Percentiles rank a stretch among this genome's conserved stretches.
phyloP scores from a whole-genome alignment of 2,888 invertebrate species.

The Tuta absoluta region DNA sequence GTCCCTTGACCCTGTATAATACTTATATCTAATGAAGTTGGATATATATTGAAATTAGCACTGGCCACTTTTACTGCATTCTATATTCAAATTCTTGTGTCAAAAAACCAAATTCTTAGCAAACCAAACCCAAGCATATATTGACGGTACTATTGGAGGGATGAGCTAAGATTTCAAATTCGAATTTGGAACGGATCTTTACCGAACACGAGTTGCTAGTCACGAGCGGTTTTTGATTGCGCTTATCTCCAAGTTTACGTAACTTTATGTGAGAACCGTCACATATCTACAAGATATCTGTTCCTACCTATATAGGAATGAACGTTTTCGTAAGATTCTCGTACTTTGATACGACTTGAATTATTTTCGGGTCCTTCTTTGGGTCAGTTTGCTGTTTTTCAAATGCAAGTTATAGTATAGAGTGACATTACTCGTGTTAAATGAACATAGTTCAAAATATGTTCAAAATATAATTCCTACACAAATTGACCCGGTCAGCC shows the following conservation, averaged over 20 bases:
- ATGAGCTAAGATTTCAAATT: conserved; percentile 9
- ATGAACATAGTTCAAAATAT: too few relatives aligned
- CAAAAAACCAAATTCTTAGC: not conserved
- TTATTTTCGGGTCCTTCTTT: not conserved
- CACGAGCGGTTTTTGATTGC: conserved; percentile 27
- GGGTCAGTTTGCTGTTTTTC: too few relatives aligned
- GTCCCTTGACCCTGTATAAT: too few relatives aligned
- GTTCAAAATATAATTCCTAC: too few relatives aligned
- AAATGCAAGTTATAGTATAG: too few relatives aligned
- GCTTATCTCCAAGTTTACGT: conserved; percentile 15
- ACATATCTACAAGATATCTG: not conserved
- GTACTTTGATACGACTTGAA: not conserved
- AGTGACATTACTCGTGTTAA: too few relatives aligned
- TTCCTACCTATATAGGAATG: too few relatives aligned
- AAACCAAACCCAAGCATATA: not conserved
- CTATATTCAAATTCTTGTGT: too few relatives aligned
- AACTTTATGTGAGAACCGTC: conserved; percentile 1
- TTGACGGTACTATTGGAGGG: not conserved
- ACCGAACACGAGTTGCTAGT: conserved; percentile 18
- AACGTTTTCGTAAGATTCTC: not conserved
- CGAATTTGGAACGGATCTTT: conserved; percentile 13
- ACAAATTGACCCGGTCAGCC: too few relatives aligned
- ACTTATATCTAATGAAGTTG: too few relatives aligned
- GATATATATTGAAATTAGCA: too few relatives aligned
- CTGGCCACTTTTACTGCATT: too few relatives aligned